These are phyloP conservation scores for Himalopsyche phryganea DNA, from an alignment of 1,140 invertebrate species.

Conservation along the genomic window DNA sequence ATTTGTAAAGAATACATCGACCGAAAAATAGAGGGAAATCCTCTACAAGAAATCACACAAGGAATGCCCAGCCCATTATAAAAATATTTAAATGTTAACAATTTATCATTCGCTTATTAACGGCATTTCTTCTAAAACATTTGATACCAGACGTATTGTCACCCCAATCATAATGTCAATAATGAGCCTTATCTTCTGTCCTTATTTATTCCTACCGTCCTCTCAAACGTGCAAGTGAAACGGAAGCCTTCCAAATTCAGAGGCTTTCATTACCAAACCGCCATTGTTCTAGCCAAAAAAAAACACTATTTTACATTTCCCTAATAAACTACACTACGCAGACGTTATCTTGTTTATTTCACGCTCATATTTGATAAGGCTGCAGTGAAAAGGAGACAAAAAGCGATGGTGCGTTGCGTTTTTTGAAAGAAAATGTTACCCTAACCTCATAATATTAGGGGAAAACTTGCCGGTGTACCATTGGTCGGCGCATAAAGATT, in stretches of 20 bases:
- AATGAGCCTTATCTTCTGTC: slow-evolving; percentile 4
- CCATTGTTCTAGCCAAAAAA: slow-evolving; percentile 21
- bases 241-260: slow-evolving; percentile 14
- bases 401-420: neutral
- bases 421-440: too few relatives aligned
- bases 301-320: neutral
- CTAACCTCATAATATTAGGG: neutral
- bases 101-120: too few relatives aligned
- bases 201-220: neutral
- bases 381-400: slow-evolving; percentile 9
- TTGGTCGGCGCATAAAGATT: slow-evolving; percentile 3
- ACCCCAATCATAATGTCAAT: slow-evolving; percentile 17
- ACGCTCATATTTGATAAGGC: neutral
- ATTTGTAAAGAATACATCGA: too few relatives aligned
- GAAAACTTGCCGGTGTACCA: slow-evolving; percentile 2
- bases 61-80: too few relatives aligned
- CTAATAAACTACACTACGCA: too few relatives aligned
- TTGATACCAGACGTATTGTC: too few relatives aligned
- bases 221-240: neutral
- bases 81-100: too few relatives aligned
- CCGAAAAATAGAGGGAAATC: too few relatives aligned
- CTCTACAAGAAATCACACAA: too few relatives aligned
- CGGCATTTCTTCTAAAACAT: too few relatives aligned
- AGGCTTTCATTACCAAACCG: slow-evolving; percentile 23
- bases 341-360: neutral